Conservation (phyloP, 2,888 invertebrate species). For the Ophonus ardosiacus region DNA sequence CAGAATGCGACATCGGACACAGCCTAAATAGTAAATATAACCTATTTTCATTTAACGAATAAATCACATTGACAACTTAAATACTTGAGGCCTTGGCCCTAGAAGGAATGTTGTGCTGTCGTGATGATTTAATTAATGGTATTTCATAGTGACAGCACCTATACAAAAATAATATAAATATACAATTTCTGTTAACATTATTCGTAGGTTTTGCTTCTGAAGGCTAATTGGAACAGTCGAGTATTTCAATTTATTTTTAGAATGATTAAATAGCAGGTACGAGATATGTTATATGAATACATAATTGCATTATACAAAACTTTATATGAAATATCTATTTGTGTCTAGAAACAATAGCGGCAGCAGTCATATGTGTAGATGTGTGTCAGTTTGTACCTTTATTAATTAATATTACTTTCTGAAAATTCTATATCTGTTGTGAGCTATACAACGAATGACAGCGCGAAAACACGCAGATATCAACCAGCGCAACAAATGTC, state of each 20-base stretch:
- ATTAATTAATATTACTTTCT: constrained; percentile 52
- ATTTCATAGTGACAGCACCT: background rate
- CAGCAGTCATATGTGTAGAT: background rate
- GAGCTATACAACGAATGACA: constrained; percentile 50
- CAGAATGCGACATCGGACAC: no score
- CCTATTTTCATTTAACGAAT: no score
- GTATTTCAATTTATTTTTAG: constrained; percentile 7
- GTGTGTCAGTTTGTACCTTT: constrained; percentile 18
- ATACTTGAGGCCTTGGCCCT: no score
- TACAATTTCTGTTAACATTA: background rate
- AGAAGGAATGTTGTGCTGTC: no score
- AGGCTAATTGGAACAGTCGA: background rate
- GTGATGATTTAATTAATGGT: no score
- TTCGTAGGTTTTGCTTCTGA: background rate
- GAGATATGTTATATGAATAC: background rate
- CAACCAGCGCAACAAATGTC: constrained; percentile 48
- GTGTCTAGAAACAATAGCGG: constrained; percentile 2
- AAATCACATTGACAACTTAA: no score
- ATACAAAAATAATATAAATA: background rate
- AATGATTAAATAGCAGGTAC: constrained; percentile 5
- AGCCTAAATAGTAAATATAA: no score
- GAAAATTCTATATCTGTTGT: constrained; percentile 31
- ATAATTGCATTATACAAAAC: constrained; percentile 41
- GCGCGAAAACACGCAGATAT: constrained; percentile 46
- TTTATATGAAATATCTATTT: constrained; percentile 35